These are phyloP conservation scores for Tetragonisca angustula DNA, from an alignment of 2,888 invertebrate genomes.

Conservation along the genomic window DNA sequence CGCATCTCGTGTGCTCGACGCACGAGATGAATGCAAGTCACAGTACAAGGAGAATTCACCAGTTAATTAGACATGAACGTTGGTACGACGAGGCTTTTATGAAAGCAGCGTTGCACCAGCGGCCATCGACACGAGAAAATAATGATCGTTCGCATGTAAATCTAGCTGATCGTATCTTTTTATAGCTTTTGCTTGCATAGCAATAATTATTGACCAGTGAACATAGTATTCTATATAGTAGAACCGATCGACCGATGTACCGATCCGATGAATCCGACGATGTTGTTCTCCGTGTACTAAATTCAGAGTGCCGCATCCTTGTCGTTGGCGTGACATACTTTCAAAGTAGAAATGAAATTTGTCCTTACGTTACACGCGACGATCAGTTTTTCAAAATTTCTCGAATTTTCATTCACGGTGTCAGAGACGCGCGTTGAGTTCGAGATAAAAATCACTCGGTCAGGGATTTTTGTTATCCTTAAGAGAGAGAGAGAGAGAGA, in stretches of 20 bases:
- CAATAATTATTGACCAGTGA: constrained; percentile 64
- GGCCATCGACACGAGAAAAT: constrained; percentile 9
- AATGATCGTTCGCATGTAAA: constrained; percentile 40
- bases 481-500: too few relatives aligned
- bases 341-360: neutral
- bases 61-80: neutral
- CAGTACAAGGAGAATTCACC: constrained; percentile 50
- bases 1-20: constrained; percentile 38
- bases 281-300: constrained; percentile 54
- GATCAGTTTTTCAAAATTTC: neutral
- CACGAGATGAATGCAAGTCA: constrained; percentile 33
- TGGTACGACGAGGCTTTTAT: constrained; percentile 5
- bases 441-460: neutral
- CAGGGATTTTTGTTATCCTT: neutral
- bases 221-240: constrained; percentile 44
- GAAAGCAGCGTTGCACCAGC: constrained; percentile 8
- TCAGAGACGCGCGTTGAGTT: neutral
- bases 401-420: neutral
- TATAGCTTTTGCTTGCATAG: constrained; percentile 68
- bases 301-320: constrained; percentile 22
- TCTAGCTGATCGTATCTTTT: constrained; percentile 56
- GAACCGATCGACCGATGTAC: constrained; percentile 2
- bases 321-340: constrained; percentile 20
- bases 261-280: constrained; percentile 39
- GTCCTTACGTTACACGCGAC: neutral